Conservation (phyloP, 1,140 invertebrate genomes). For the Lucilia cuprina region DNA sequence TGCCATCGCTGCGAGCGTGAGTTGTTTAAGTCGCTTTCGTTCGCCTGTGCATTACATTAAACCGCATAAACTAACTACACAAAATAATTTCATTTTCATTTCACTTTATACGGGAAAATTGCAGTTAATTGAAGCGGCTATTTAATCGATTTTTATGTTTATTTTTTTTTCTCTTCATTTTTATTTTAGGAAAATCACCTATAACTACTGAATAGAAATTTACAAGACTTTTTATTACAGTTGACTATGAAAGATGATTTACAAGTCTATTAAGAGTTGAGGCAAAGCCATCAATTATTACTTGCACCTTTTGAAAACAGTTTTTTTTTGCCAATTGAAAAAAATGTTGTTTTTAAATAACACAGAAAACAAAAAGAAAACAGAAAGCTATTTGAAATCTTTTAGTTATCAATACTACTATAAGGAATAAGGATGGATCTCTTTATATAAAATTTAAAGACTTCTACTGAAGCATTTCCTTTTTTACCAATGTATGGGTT, state of each 20-base stretch:
- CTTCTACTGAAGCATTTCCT: no score
- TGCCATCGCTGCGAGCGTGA: neutral
- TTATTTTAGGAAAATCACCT: neutral
- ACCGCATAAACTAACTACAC: neutral
- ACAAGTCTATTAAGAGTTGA: neutral
- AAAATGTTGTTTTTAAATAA: neutral
- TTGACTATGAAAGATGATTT: neutral
- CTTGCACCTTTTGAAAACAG: neutral
- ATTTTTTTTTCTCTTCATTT: neutral
- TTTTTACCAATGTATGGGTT: no score
- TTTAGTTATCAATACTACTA: neutral
- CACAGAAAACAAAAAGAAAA: neutral
- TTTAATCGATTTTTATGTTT: conserved; percentile 26
- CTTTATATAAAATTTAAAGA: no score
- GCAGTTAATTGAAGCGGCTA: conserved; percentile 30
- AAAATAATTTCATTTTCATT: conserved; percentile 33
- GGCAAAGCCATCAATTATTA: neutral
- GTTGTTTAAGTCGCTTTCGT: neutral
- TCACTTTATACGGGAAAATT: conserved; percentile 33
- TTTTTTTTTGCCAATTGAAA: neutral
- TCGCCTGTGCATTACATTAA: neutral
- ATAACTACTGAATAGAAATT: neutral
- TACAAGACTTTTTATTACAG: neutral
- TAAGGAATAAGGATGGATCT: no score
- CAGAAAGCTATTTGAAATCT: neutral